Evolutionary conservation across 1,140 invertebrate genomes (phyloP), one percentile per base, ranked within the genome.

Genomic region (Pseudomyrmex concolor): DNA sequence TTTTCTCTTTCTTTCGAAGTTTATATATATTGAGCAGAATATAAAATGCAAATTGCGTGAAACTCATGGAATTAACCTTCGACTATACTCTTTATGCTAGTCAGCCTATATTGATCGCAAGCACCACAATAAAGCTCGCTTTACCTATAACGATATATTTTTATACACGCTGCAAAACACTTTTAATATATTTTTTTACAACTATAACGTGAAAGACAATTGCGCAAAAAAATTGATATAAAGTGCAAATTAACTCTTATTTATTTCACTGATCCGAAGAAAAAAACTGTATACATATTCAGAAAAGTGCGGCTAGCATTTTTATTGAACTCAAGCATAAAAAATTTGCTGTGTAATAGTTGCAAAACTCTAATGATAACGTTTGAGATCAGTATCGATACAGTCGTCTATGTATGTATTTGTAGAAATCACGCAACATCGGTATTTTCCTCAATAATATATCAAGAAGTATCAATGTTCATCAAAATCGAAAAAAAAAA

Each of bases 31-130:
- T 50, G 73, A 48, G 19, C 15, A 9, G 48, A 34, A 25, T 78
- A 68, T 54, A 71, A 80, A 80, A 19, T 15, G 54, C 22, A 80
- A 60, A 15, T 17, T 48, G 66, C 22, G 76, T 45, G 76, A 71
- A 50, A 59, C 76, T 70, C 12, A 13, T 71, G 66, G 66, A 80
- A 80, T 80, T 80, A 80, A 80, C 76, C 76, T 80, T 80, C 76
- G 76, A 70, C 43, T 70, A 70, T 8, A 45, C 19, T 71, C 70
- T 78, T 70, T 78, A 70, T 48, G 19, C 43, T 50, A 57, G 51
- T 70, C 66, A 59, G 43, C 59, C 59, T 80, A 34, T 34, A 80
- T 80, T 66, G 76, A 80, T 80, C 54, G 64, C 25, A 70, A 22
- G 19, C 76, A 57, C 34, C 5, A 34, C 34, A 67, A 55, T 54